A percentile compares a stretch with the other conserved stretches of the same genome.
These are phyloP conservation scores for Stegodyphus mimosarum DNA, from an alignment of 1,140 invertebrate genomes.

Conservation along the genomic window DNA sequence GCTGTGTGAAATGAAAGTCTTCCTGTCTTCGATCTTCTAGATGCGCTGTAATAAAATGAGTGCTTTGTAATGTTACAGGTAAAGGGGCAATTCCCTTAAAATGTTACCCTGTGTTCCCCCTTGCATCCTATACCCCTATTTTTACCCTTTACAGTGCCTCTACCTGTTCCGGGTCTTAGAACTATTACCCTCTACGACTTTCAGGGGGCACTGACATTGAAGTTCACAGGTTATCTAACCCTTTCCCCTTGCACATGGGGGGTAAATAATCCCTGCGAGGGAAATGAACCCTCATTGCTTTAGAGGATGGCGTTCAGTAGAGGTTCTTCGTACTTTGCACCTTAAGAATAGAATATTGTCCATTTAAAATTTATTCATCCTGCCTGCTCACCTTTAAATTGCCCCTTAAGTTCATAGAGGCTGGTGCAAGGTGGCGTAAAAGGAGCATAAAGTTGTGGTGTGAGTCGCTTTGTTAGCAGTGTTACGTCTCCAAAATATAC, in stretches of 20 bases:
- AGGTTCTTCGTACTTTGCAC: no score
- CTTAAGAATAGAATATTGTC: neutral
- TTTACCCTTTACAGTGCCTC: conserved; percentile 19
- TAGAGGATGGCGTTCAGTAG: neutral
- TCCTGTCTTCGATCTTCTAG: no score
- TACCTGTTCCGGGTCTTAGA: conserved; percentile 59
- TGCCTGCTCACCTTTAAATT: conserved; percentile 5
- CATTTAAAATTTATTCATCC: conserved; percentile 45
- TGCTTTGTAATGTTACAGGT: neutral
- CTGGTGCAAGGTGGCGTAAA: conserved; percentile 24
- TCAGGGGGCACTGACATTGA: conserved; percentile 45
- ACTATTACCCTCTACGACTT: conserved; percentile 48
- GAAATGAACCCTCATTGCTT: conserved; percentile 15
- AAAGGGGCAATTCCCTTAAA: neutral
- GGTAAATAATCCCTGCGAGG: conserved; percentile 16
- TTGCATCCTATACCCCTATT: conserved; percentile 2
- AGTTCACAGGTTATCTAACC: conserved; percentile 49
- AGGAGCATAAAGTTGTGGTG: neutral
- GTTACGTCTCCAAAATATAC: no score
- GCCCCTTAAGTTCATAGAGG: neutral
- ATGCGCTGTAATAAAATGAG: no score
- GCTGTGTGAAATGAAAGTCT: no score
- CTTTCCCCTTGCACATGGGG: conserved; percentile 20
- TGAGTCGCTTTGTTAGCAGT: no score
- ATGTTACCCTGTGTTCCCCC: neutral